Percentiles rank a stretch among this genome's conserved stretches.
phyloP scores from a whole-genome alignment of 2,797 vertebrate genomes.

The Hylomyscus alleni region DNA sequence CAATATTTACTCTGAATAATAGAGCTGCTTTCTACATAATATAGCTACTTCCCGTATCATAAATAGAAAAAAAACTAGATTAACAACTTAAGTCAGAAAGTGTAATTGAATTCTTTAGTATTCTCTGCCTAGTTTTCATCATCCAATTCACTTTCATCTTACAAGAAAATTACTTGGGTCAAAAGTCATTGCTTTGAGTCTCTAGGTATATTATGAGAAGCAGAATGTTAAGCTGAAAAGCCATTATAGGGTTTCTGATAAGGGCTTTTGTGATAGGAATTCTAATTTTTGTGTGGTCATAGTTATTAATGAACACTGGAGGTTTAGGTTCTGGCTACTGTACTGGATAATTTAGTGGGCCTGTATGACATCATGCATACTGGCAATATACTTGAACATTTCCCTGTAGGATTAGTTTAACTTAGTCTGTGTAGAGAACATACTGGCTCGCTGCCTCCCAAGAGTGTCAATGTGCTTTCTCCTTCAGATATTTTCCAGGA shows the following conservation, averaged over 20 bases:
- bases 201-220: constrained; percentile 26
- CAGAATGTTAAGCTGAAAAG: constrained; percentile 60
- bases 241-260: constrained; percentile 58
- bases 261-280: constrained; percentile 37
- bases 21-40: constrained; percentile 46
- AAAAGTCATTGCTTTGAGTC: constrained; percentile 70
- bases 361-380: not conserved
- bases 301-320: constrained; percentile 28
- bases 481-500: constrained; percentile 23
- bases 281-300: constrained; percentile 56
- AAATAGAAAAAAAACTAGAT: constrained; percentile 39
- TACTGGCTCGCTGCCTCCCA: not conserved
- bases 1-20: constrained; percentile 61
- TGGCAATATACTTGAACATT: not conserved
- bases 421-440: not conserved
- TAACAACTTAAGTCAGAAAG: constrained; percentile 27
- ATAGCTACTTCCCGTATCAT: not conserved
- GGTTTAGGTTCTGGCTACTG: not conserved
- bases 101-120: constrained; percentile 61
- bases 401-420: not conserved
- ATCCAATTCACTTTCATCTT: constrained; percentile 69
- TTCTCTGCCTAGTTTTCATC: constrained; percentile 33
- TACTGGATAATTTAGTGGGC: not conserved
- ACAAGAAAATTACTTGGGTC: constrained; percentile 68
- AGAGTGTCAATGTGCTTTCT: not conserved